Percentiles rank a stretch among this genome's conserved stretches.
Conservation (phyloP, 2,888 invertebrate genomes). For the Thymelicus acteon region DNA sequence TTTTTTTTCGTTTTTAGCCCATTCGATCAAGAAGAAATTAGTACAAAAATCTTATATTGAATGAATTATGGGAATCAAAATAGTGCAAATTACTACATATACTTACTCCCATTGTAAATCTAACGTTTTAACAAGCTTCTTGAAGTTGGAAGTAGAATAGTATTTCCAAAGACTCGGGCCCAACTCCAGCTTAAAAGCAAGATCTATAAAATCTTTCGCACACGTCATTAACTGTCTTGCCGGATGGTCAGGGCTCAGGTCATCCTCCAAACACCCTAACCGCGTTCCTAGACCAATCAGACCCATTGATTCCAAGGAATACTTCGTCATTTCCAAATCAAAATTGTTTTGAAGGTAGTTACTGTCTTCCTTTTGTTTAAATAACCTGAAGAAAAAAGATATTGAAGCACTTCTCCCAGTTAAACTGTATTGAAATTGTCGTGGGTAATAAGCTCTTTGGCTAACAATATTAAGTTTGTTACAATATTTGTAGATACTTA, state of each 20-base stretch:
- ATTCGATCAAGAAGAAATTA: too few species aligned
- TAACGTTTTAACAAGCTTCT: constrained; percentile 61
- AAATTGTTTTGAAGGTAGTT: constrained; percentile 72
- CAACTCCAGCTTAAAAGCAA: constrained; percentile 62
- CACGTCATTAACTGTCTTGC: constrained; percentile 61
- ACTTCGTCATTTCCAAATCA: constrained; percentile 83
- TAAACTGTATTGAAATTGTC: too few species aligned
- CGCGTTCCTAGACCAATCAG: constrained; percentile 68
- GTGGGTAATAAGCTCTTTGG: too few species aligned
- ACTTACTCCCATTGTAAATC: constrained; percentile 76
- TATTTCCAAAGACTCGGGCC: constrained; percentile 63
- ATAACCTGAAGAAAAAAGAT: constrained; percentile 57
- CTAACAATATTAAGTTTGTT: too few species aligned
- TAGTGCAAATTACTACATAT: background rate
- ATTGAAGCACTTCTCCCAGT: too few species aligned
- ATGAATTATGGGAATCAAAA: too few species aligned
- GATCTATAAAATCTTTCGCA: constrained; percentile 58
- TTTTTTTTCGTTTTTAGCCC: too few species aligned
- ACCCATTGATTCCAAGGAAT: constrained; percentile 85
- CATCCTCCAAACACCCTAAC: constrained; percentile 64
- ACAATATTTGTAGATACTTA: too few species aligned
- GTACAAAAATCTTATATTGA: too few species aligned
- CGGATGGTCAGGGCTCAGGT: constrained; percentile 60
- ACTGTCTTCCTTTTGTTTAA: constrained; percentile 54
- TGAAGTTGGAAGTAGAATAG: constrained; percentile 61